A percentile compares a stretch with the other conserved stretches of the same genome.
Conservation (phyloP, 1,140 invertebrate species). For the Zophobas morio region DNA sequence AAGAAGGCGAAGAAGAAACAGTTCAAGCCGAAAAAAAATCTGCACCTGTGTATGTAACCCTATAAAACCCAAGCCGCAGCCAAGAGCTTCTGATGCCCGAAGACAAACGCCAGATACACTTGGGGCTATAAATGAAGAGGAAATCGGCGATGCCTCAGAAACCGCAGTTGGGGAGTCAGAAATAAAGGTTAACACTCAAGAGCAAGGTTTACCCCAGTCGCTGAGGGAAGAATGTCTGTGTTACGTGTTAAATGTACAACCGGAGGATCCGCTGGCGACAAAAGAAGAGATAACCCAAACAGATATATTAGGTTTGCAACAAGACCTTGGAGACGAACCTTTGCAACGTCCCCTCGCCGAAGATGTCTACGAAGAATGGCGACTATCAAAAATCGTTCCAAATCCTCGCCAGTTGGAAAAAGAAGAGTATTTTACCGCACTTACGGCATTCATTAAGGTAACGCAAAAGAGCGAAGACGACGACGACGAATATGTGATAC, state of each 20-base stretch:
- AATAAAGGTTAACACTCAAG: too few species aligned
- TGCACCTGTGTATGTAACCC: constrained; percentile 20
- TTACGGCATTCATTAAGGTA: constrained; percentile 72
- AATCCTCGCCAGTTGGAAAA: constrained; percentile 43
- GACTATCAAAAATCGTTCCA: constrained; percentile 54
- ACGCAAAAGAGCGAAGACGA: constrained; percentile 67
- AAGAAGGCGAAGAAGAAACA: neutral
- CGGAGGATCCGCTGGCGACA: neutral
- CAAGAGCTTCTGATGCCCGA: too few species aligned
- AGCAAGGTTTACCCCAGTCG: too few species aligned
- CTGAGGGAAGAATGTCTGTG: too few species aligned
- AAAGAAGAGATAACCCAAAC: neutral
- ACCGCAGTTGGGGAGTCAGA: too few species aligned
- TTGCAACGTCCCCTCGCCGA: neutral
- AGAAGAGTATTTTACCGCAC: constrained; percentile 68
- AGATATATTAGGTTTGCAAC: neutral
- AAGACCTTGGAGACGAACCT: constrained; percentile 9
- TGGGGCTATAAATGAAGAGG: too few species aligned
- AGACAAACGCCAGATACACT: too few species aligned
- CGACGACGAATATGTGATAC: constrained; percentile 64
- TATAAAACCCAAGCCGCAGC: too few species aligned
- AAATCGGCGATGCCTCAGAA: too few species aligned
- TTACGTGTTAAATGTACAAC: too few species aligned
- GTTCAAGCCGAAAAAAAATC: neutral
- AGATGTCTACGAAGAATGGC: constrained; percentile 41